Base-by-base conservation (phyloP, 1,140 invertebrate species). In the Temnothorax curvispinosus region DNA sequence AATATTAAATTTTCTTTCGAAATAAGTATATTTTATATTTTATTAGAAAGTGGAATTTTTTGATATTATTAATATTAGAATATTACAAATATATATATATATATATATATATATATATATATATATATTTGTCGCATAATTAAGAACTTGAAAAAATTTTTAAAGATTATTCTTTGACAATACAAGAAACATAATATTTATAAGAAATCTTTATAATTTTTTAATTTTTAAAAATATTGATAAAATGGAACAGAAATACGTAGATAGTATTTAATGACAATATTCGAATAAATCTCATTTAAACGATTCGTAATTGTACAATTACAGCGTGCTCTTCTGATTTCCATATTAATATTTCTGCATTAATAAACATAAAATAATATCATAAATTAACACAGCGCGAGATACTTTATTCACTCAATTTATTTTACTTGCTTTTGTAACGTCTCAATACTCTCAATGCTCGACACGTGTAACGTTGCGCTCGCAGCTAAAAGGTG, bases 371-470 rank as follows among this genome's bases (percentile, higher is more conserved):
- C 38, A 13, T 13, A 21, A 65, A 65, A 65, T 65, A 67, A 65
- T 67, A 44, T 67, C 38, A 67, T 67, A 67, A 41, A 67, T 67
- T 67, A 67, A 67, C 8, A 67, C 8, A 44, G n/a, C 8, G n/a
- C n/a, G 35, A 65, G 38, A 11, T 3, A 21, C 64, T 44, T 67
- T 44, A 67, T 67, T 21, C 38, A 13, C 18, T 41, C n/a, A 21
- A 21, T 21, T 41, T 9, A 21, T 21, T 67, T 44, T 44, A 13
- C n/a, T 67, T 67, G 38, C 64, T 67, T 13, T 67, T 21, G n/a
- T 13, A 67, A 44, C 38, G 7, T 44, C 9, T 6, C 64, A 13
- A 44, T 21, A 38, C 38, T 44, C 9, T 6, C 64, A 13, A 44
- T 21, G 64, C n/a, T 67, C 18, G 38, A n/a, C 44, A 21, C 38